Percentiles rank a stretch among this genome's conserved stretches.
Evolutionary conservation across 2,113 vertebrate genomes (phyloP).

Genomic region (Antechinus flavipes): DNA sequence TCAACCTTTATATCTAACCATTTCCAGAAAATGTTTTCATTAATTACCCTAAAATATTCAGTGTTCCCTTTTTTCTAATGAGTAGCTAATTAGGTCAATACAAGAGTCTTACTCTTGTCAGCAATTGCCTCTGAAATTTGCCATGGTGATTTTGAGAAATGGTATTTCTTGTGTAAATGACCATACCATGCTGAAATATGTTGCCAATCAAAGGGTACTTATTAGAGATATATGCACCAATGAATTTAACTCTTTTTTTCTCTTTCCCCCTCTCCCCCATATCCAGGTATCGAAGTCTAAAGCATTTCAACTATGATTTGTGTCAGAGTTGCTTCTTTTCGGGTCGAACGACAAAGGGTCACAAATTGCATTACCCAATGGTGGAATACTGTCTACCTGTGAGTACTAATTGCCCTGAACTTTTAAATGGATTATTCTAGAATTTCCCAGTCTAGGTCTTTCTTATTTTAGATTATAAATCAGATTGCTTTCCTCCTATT

Average conservation of each 20-base stretch:
- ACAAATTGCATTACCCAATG: constrained; percentile 99
- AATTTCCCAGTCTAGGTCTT: constrained; percentile 32
- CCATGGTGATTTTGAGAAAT: constrained; percentile 18
- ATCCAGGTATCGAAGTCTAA: constrained; percentile 95
- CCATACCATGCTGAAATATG: not conserved
- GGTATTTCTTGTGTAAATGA: constrained; percentile 7
- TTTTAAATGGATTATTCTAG: not conserved
- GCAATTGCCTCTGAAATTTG: constrained; percentile 24
- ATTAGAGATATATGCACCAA: not conserved
- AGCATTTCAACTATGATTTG: constrained; percentile 99
- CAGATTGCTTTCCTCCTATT: not conserved
- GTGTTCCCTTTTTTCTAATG: constrained; percentile 15
- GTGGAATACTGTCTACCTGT: constrained; percentile 99
- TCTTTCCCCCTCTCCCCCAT: not conserved
- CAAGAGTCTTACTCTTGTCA: constrained; percentile 20
- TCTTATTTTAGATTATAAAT: constrained; percentile 6
- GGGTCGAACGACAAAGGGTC: constrained; percentile 97
- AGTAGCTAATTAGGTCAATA: not conserved
- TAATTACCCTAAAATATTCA: not conserved
- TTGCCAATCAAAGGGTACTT: not conserved
- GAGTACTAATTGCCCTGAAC: constrained; percentile 76
- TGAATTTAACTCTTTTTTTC: constrained; percentile 49
- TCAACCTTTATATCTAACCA: not conserved
- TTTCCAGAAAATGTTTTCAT: not conserved
- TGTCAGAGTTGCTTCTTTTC: constrained; percentile 99